Evolutionary conservation across 2,113 vertebrate species (phyloP).

Genomic region (Odocoileus hemionus): DNA sequence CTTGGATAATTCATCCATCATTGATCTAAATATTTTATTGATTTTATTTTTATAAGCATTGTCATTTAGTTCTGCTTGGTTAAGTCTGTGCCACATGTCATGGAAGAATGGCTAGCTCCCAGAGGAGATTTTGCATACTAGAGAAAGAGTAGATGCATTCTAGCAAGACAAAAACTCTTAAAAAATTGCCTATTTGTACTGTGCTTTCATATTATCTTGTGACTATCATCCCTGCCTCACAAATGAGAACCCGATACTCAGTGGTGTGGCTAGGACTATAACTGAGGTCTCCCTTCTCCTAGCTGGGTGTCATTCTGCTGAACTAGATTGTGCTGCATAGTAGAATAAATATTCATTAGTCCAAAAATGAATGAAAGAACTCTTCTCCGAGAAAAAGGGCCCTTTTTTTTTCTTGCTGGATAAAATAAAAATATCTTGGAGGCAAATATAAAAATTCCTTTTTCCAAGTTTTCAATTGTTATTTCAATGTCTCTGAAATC

Average conservation of each 20-base stretch:
- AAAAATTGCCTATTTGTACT: not conserved
- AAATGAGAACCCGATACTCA: not conserved
- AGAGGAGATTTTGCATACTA: not conserved
- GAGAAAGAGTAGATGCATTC: not conserved
- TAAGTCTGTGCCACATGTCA: not conserved
- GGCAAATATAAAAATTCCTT: not conserved
- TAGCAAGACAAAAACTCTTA: not conserved
- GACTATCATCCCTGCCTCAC: not conserved
- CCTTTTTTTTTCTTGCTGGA: not conserved
- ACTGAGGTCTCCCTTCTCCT: not conserved
- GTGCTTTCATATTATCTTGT: not conserved
- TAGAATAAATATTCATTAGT: not conserved
- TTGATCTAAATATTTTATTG: not conserved
- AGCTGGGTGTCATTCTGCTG: not conserved
- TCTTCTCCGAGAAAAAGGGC: not conserved
- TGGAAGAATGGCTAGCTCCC: not conserved
- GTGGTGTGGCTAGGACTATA: not conserved
- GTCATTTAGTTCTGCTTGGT: not conserved
- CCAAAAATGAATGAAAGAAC: not conserved
- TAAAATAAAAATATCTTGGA: constrained; percentile 16
- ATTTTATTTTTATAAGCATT: not conserved
- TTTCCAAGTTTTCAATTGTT: not conserved
- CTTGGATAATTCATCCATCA: not conserved
- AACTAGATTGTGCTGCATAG: not conserved
- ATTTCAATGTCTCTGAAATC: constrained; percentile 6